Base-by-base conservation (phyloP, 2,113 vertebrate genomes). In the Callithrix jacchus region DNA sequence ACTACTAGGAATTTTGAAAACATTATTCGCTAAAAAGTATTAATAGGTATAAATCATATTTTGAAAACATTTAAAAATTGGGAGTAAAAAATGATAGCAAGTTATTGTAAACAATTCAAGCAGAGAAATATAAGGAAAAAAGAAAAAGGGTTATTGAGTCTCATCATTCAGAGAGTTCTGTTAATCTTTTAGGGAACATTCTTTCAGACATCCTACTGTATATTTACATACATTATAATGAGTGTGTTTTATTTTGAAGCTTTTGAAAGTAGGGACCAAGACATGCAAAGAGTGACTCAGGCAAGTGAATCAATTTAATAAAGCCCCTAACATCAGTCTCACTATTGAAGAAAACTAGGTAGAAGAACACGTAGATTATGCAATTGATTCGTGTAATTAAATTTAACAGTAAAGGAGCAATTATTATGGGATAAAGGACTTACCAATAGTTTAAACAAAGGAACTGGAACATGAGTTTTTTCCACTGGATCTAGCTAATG, bases 361-460 rank as follows among this genome's bases (percentile, higher is more conserved):
- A 83, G 54, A 79, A 56, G 27, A 64, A 68, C 8, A 18, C 61
- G 68, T 2, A 84, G 83, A 77, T 37, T 52, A 92, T 66, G 25
- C 21, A 80, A 87, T 45, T 93, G 85, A 88, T 85, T 73, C 52
- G 7, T 54, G 20, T 80, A 90, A 94, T 95, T 96, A 88, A 95
- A 94, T 76, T 93, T 64, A 87, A 76, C 20, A 77, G 4, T 17
- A 70, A 92, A 87, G 64, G 87, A 93, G 84, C 35, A 42, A 37
- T 45, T 66, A 47, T 70, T 77, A 79, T 45, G 18, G 18, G 81
- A 37, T 40, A 92, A 70, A 95, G 20, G 40, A 84, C 76, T 71
- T 74, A 89, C 35, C 85, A 81, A 76, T 73, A 20, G 1, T 66
- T 86, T 91, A 93, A 85, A 95, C 35, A 76, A 81, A 83, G 61